Evolutionary conservation across 2,113 vertebrate species (phyloP).

Genomic region (Salvelinus fontinalis): DNA sequence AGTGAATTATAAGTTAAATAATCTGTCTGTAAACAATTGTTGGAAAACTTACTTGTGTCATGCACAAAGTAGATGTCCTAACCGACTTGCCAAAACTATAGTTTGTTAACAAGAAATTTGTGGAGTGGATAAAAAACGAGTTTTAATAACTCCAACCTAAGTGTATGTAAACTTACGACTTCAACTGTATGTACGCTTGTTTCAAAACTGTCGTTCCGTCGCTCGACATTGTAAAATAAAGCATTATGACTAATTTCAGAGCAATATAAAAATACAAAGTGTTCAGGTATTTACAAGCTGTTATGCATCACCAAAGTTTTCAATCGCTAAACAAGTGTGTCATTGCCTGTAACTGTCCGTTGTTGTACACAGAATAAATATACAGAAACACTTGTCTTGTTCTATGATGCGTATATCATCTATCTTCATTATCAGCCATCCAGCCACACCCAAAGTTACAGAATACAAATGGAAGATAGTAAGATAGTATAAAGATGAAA

Average conservation of each 20-base stretch:
- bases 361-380: constrained; percentile 31
- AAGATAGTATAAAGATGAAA: constrained; percentile 26
- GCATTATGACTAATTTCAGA: constrained; percentile 50
- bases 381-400: constrained; percentile 23
- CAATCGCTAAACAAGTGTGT: constrained; percentile 30
- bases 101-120: too few relatives aligned
- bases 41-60: too few relatives aligned
- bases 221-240: constrained; percentile 51
- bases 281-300: constrained; percentile 54
- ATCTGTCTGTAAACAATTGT: too few relatives aligned
- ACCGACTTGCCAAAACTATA: too few relatives aligned
- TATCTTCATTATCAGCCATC: constrained; percentile 3
- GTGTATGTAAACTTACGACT: too few relatives aligned
- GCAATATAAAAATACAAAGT: constrained; percentile 63
- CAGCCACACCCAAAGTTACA: not conserved
- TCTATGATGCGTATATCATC: constrained; percentile 4
- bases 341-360: constrained; percentile 32
- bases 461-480: not conserved
- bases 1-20: too few relatives aligned
- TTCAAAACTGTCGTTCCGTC: constrained; percentile 41
- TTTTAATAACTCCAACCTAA: too few relatives aligned
- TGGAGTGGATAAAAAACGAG: too few relatives aligned
- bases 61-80: too few relatives aligned
- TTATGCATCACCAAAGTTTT: constrained; percentile 68
- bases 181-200: constrained; percentile 10